A percentile compares a stretch with the other conserved stretches of the same genome.
These are phyloP conservation scores for Cinclus cinclus DNA, from an alignment of 2,113 vertebrate species.

Conservation along the genomic window DNA sequence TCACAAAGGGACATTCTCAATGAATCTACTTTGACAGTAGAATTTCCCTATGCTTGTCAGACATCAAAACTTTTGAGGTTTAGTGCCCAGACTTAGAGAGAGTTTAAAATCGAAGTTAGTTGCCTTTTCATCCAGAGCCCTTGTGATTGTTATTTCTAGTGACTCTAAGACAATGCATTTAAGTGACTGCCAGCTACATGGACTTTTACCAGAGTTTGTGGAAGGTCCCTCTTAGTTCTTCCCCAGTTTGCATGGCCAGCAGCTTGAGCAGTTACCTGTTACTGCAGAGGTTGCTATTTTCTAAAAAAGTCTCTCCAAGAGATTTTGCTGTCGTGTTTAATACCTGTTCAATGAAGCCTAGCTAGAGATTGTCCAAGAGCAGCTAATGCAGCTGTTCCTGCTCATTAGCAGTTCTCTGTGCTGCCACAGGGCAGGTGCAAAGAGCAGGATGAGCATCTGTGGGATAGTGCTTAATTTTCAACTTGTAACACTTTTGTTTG, in stretches of 20 bases:
- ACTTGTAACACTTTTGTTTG: not conserved
- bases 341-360: not conserved
- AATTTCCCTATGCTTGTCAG: not conserved
- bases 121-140: not conserved
- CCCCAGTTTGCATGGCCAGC: not conserved
- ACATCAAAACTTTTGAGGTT: not conserved
- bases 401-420: not conserved
- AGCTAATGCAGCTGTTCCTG: not conserved
- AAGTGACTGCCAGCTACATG: not conserved
- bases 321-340: not conserved
- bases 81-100: not conserved
- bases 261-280: not conserved
- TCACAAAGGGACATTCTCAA: not conserved
- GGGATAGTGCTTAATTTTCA: not conserved
- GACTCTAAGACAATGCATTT: not conserved
- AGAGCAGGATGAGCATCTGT: not conserved
- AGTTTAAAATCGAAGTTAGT: not conserved
- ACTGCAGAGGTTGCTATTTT: not conserved
- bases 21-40: not conserved
- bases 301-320: not conserved
- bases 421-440: not conserved
- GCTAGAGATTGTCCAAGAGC: not conserved
- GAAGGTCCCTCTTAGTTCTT: not conserved
- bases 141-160: not conserved
- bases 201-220: not conserved